Evolutionary conservation across 2,888 invertebrate genomes (phyloP).

Genomic region (Resseliella maxima): DNA sequence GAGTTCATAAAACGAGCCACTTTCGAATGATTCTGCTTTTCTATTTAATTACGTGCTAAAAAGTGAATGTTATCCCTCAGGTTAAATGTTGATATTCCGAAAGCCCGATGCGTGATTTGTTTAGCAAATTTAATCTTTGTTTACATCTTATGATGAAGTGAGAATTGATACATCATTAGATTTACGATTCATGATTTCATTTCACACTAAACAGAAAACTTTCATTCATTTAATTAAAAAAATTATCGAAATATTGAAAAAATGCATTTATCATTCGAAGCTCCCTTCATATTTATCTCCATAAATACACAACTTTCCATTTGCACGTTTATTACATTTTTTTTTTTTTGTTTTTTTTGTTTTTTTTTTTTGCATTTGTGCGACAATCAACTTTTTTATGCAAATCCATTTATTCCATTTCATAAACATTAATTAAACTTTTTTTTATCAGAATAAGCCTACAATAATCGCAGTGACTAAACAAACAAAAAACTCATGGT

Average conservation of each 20-base stretch:
- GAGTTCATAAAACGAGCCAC: background rate
- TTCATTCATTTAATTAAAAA: background rate
- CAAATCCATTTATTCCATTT: background rate
- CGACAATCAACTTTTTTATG: background rate
- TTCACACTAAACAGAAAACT: background rate
- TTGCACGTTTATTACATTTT: background rate
- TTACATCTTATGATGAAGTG: background rate
- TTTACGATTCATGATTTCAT: too few relatives aligned
- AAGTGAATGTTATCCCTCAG: background rate
- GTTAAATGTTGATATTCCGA: slow-evolving; percentile 18
- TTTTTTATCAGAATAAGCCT: too few relatives aligned
- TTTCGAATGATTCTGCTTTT: background rate
- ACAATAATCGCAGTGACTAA: too few relatives aligned
- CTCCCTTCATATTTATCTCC: too few relatives aligned
- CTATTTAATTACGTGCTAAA: background rate
- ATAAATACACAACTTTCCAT: background rate
- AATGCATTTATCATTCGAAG: background rate
- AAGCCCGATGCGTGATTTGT: background rate
- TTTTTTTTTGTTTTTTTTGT: background rate
- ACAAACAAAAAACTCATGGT: too few relatives aligned
- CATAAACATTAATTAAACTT: too few relatives aligned
- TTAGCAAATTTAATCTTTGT: background rate
- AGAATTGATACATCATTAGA: background rate
- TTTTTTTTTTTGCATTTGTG: too few relatives aligned
- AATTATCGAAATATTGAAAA: background rate